Percentiles rank a stretch among this genome's conserved stretches.
These are phyloP conservation scores for Spinus olivaceus DNA, from an alignment of 2,797 vertebrate genomes.

Conservation along the genomic window DNA sequence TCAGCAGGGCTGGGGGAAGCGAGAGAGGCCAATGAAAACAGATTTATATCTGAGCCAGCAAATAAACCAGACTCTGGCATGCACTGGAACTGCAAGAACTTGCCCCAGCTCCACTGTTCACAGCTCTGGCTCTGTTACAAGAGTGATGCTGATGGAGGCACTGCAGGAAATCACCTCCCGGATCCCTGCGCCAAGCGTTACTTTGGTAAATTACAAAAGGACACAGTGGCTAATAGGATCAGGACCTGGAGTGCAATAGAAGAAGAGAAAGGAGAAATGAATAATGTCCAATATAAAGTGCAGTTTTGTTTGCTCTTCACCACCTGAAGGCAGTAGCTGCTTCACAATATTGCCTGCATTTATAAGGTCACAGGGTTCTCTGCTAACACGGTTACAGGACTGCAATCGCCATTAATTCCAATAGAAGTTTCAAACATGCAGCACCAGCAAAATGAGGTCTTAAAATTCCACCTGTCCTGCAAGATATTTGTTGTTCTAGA, in stretches of 20 bases:
- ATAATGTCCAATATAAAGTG: slow-evolving; percentile 30
- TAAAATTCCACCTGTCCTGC: slow-evolving; percentile 43
- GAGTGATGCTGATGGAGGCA: background rate
- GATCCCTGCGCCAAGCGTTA: background rate
- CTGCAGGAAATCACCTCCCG: background rate
- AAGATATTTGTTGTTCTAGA: slow-evolving; percentile 40
- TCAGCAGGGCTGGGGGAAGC: background rate
- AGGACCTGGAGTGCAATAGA: background rate
- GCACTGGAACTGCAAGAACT: background rate
- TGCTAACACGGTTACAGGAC: slow-evolving; percentile 10
- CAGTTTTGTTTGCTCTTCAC: slow-evolving; percentile 42
- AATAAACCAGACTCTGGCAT: background rate
- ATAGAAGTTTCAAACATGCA: slow-evolving; percentile 39
- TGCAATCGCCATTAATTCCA: slow-evolving; percentile 48
- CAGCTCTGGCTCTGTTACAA: background rate
- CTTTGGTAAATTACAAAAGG: slow-evolving; percentile 49
- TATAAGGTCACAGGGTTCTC: slow-evolving; percentile 41
- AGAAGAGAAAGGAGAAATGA: slow-evolving; percentile 30
- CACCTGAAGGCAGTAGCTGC: slow-evolving; percentile 46
- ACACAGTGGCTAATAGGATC: slow-evolving; percentile 59
- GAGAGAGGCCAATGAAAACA: background rate
- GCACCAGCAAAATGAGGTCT: slow-evolving; percentile 54
- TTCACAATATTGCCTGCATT: slow-evolving; percentile 34
- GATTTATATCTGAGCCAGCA: slow-evolving; percentile 13
- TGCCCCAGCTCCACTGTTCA: background rate